These are phyloP conservation scores for Cryptotis parvus DNA, from an alignment of 2,113 vertebrate species.

Conservation along the genomic window DNA sequence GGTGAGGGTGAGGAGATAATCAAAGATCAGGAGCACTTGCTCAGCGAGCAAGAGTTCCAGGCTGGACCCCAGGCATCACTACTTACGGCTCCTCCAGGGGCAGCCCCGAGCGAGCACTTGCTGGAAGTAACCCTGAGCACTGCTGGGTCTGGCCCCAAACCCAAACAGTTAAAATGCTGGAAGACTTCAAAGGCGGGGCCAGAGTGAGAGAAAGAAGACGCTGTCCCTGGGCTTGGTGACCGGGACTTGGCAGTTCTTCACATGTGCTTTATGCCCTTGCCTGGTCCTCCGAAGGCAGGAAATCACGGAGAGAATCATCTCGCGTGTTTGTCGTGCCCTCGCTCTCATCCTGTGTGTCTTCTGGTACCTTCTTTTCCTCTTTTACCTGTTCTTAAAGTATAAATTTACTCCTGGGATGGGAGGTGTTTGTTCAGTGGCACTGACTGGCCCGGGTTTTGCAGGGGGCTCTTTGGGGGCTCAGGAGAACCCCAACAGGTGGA, in stretches of 20 bases:
- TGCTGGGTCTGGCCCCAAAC: no score
- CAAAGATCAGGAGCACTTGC: no score
- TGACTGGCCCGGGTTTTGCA: no score
- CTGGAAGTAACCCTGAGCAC: no score
- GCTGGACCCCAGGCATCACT: no score
- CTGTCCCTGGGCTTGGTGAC: fast-evolving
- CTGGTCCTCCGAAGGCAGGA: neutral
- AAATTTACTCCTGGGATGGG: no score
- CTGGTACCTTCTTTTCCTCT: neutral
- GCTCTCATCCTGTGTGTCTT: neutral
- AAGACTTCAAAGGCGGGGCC: neutral
- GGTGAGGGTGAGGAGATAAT: no score
- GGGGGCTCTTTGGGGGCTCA: no score
- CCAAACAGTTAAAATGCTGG: no score
- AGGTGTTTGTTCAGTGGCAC: neutral
- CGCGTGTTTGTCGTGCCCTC: neutral
- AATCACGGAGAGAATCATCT: neutral
- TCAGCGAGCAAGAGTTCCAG: no score
- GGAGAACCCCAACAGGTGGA: neutral
- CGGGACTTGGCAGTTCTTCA: neutral
- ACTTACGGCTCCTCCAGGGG: no score
- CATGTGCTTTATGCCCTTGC: neutral
- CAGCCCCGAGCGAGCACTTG: no score
- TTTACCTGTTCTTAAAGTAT: neutral
- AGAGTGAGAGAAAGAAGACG: neutral